Conservation (phyloP, 1,140 invertebrate species). For the Drosophila saltans region DNA sequence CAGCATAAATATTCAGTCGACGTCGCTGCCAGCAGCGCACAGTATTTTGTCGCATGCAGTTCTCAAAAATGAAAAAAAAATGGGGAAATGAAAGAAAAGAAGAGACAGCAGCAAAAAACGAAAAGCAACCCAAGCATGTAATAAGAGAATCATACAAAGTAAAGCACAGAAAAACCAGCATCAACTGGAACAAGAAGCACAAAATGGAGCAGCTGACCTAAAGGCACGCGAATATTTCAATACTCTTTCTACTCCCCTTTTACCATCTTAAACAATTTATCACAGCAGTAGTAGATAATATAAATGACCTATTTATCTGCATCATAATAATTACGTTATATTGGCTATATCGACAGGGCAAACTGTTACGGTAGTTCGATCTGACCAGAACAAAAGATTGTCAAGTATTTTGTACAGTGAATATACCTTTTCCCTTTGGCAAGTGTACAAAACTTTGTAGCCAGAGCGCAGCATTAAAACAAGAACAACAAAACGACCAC, state of each 20-base stretch:
- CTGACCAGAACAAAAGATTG: neutral
- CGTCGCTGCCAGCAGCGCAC: constrained; percentile 34
- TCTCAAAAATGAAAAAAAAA: constrained; percentile 24
- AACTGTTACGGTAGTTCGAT: no score
- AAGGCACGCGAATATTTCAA: neutral
- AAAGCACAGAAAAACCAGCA: constrained; percentile 38
- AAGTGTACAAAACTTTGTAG: constrained; percentile 29
- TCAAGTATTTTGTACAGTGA: neutral
- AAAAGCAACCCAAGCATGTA: constrained; percentile 72
- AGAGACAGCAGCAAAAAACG: constrained; percentile 46
- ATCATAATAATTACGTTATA: no score
- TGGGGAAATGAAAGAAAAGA: constrained; percentile 16
- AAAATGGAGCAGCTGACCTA: neutral
- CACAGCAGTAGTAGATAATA: no score
- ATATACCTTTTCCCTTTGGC: neutral
- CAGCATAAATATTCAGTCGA: constrained; percentile 60
- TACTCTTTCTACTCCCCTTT: neutral
- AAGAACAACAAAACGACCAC: constrained; percentile 35
- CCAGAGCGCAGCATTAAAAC: constrained; percentile 28
- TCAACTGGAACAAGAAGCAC: constrained; percentile 16
- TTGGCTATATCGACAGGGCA: no score
- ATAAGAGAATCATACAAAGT: constrained; percentile 67
- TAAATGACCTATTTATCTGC: no score
- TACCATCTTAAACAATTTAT: no score
- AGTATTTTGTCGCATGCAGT: constrained; percentile 39